phyloP scores from a whole-genome alignment of 1,140 invertebrate genomes.

The Ectropis grisescens region DNA sequence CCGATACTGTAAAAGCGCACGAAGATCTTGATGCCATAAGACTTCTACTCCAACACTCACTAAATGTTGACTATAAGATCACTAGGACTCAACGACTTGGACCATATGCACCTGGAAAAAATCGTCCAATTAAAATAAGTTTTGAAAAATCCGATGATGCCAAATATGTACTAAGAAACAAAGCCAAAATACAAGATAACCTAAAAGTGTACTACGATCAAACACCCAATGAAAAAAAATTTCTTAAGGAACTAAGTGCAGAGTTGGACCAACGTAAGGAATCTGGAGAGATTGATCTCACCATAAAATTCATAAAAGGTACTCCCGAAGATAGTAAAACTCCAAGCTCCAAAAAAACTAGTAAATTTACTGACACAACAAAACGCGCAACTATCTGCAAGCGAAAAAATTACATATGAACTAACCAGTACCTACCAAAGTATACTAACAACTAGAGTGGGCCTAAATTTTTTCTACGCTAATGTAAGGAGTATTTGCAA shows the following conservation, averaged over 20 bases:
- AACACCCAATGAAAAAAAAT: conserved; percentile 12
- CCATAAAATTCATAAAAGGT: neutral
- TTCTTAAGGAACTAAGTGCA: conserved; percentile 4
- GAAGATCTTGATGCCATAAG: neutral
- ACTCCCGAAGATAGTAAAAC: neutral
- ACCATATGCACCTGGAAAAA: neutral
- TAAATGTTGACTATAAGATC: neutral
- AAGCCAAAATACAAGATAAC: conserved; percentile 10
- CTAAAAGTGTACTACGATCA: conserved; percentile 17
- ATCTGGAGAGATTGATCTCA: neutral
- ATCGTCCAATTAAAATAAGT: neutral
- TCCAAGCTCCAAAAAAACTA: neutral
- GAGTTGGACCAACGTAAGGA: conserved; percentile 11
- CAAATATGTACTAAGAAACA: conserved; percentile 11
- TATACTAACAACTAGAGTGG: conserved; percentile 8
- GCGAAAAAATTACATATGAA: neutral
- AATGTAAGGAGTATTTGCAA: conserved; percentile 14
- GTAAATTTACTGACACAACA: neutral
- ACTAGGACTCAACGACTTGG: too few species aligned
- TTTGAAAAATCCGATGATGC: conserved; percentile 25
- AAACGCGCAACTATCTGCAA: neutral
- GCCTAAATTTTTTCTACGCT: conserved; percentile 13
- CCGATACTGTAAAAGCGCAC: neutral
- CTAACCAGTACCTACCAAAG: conserved; percentile 1
- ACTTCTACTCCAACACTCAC: neutral